Conservation (phyloP, 1,140 invertebrate genomes). For the Centruroides sculpturatus region DNA sequence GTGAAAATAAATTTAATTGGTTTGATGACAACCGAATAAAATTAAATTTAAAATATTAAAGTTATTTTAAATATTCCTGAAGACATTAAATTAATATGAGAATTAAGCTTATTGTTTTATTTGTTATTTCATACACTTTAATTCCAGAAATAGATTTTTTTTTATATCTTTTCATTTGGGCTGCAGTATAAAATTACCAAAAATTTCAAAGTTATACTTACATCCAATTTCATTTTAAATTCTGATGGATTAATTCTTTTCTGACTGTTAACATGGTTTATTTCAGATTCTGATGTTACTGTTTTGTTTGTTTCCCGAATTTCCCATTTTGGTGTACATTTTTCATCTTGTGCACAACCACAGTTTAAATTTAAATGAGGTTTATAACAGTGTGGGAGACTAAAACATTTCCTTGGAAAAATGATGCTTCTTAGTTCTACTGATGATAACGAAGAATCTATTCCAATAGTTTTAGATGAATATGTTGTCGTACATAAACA, state of each 20-base stretch:
- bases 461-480: neutral
- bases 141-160: no score
- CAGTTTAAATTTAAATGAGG: neutral
- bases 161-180: no score
- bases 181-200: neutral
- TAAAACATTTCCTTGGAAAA: neutral
- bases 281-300: neutral
- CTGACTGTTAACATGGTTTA: neutral
- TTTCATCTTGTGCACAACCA: neutral
- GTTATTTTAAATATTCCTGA: no score
- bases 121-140: no score
- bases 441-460: neutral
- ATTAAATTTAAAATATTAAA: no score
- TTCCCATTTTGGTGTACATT: neutral
- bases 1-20: no score
- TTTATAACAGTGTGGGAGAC: neutral
- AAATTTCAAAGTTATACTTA: neutral
- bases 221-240: neutral
- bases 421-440: neutral
- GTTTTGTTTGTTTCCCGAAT: neutral
- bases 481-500: neutral
- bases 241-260: neutral
- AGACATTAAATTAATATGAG: no score
- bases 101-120: no score
- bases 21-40: no score